Evolutionary conservation across 2,113 vertebrate species (phyloP).

Genomic region (Phoxinus phoxinus): DNA sequence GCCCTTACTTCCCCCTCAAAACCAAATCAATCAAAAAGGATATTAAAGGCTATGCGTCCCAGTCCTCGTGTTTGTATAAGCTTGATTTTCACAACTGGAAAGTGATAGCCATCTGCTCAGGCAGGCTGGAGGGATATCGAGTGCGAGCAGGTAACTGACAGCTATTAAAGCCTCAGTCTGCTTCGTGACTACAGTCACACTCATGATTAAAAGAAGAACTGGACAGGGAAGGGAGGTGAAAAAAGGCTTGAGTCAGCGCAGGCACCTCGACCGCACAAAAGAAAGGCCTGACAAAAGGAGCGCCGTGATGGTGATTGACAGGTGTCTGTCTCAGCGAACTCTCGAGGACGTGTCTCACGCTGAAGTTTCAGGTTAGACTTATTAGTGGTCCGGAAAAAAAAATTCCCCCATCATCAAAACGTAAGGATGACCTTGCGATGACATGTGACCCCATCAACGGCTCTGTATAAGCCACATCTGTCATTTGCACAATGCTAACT

Average conservation of each 20-base stretch:
- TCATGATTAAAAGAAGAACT: conserved; percentile 38
- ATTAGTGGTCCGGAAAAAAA: conserved; percentile 49
- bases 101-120: conserved; percentile 77
- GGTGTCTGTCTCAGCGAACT: conserved; percentile 45
- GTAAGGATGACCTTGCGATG: conserved; percentile 73
- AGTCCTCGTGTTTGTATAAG: conserved; percentile 73
- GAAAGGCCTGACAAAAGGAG: conserved; percentile 34
- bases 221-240: conserved; percentile 22
- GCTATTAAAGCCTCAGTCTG: conserved; percentile 74
- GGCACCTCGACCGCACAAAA: not conserved
- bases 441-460: conserved; percentile 74
- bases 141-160: conserved; percentile 75
- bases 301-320: conserved; percentile 5
- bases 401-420: conserved; percentile 58
- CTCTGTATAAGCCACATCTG: conserved; percentile 72
- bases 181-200: conserved; percentile 48
- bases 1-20: conserved; percentile 57
- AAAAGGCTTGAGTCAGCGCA: not conserved
- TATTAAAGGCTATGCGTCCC: conserved; percentile 67
- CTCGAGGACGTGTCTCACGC: not conserved
- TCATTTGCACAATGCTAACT: conserved; percentile 72
- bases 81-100: conserved; percentile 80
- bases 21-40: conserved; percentile 66
- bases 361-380: not conserved
- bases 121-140: conserved; percentile 72